Conservation (phyloP, 2,888 invertebrate genomes). For the Acronicta psi region DNA sequence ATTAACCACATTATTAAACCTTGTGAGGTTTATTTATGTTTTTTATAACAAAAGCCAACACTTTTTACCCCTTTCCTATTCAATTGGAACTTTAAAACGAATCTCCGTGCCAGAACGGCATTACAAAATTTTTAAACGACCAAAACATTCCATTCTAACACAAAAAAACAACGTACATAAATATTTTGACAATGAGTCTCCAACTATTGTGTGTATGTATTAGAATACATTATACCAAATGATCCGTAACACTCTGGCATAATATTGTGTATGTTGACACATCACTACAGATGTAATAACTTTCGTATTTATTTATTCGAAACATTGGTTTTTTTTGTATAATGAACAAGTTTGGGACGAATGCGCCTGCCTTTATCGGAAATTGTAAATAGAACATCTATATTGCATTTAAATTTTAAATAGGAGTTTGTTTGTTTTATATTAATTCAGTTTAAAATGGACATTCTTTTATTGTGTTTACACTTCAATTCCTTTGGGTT, state of each 20-base stretch:
- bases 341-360: conserved; percentile 40
- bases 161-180: conserved; percentile 48
- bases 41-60: conserved; percentile 1
- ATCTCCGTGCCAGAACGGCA: conserved; percentile 14
- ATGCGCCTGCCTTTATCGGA: conserved; percentile 41
- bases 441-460: neutral
- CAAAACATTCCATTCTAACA: conserved; percentile 47
- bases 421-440: conserved; percentile 30
- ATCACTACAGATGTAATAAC: conserved; percentile 50
- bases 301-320: conserved; percentile 54
- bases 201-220: conserved; percentile 45
- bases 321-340: conserved; percentile 43
- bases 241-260: conserved; percentile 52
- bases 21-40: neutral
- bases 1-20: conserved; percentile 12
- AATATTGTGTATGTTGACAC: conserved; percentile 60
- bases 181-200: conserved; percentile 55
- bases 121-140: conserved; percentile 27
- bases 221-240: conserved; percentile 54
- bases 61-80: conserved; percentile 23
- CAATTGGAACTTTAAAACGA: conserved; percentile 14
- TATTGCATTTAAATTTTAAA: conserved; percentile 41
- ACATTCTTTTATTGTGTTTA: conserved; percentile 4
- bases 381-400: conserved; percentile 41
- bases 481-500: neutral